Evolutionary conservation across 2,888 invertebrate genomes (phyloP), one percentile per base, ranked within the genome.

Genomic region (Orthosia incerta): DNA sequence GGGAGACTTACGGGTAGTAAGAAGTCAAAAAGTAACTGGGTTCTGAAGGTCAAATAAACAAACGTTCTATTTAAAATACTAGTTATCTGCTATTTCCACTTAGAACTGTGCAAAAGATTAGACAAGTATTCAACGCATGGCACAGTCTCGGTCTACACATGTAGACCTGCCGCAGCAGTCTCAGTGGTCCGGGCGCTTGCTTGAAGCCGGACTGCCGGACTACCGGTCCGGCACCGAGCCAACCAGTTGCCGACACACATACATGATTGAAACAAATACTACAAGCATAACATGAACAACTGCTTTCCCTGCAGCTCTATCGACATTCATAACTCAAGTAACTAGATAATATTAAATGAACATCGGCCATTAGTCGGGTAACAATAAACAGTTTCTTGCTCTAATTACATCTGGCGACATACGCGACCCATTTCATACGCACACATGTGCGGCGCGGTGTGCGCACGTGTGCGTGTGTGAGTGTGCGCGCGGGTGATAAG

Each of bases 341-440:
- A 63, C 50, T 48, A 61, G 60, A 56, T 56, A 71, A 67, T 75
- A 75, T 62, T 61, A 67, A 68, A 80, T 83, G 75, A 76, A 75
- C 79, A 76, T 82, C 72, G 75, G 70, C 66, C 83, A 78, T 74
- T 83, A 82, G 76, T 71, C 74, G 80, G 75, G 80, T 76, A 80
- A 86, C 87, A 87, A 88, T 88, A 86, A 89, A 89, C 87, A 87
- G 91, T 90, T 91, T 87, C 91, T 92, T 91, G 92, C 86, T 90
- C 92, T 89, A 91, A 90, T 92, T 92, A 90, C 90, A 87, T 87
- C 85, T 88, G 88, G 88, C 90, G 90, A 89, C 91, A 88, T 86
- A 83, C 88, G 87, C 92, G 91, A 89, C 91, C 89, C 89, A 89
- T 90, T 91, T 90, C 86, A 86, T 83, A 76, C 71, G 69, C 74